A percentile compares a stretch with the other conserved stretches of the same genome.
Conservation (phyloP, 1,140 invertebrate genomes). For the Rhopalosiphum padi region DNA sequence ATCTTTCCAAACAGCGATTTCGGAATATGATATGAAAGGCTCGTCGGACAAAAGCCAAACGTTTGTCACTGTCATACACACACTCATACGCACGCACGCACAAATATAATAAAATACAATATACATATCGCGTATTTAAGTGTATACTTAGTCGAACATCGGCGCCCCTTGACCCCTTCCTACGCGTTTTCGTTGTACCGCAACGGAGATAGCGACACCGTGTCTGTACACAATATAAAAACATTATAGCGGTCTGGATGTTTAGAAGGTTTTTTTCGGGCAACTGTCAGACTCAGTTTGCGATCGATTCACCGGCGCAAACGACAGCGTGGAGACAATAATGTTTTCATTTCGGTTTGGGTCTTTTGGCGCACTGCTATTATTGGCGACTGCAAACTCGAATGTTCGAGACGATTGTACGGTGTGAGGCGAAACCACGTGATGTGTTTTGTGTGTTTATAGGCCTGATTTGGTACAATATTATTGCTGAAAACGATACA, state of each 20-base stretch:
- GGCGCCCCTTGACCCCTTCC: neutral
- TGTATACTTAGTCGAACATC: neutral
- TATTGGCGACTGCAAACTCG: neutral
- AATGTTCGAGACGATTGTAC: neutral
- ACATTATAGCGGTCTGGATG: neutral
- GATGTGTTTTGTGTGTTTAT: neutral
- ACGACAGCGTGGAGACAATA: neutral
- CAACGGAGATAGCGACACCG: neutral
- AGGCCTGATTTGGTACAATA: neutral
- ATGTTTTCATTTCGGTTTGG: neutral
- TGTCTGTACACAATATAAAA: neutral
- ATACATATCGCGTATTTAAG: neutral
- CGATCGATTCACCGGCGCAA: neutral
- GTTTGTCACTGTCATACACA: neutral
- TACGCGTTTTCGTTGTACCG: neutral
- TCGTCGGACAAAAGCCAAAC: neutral
- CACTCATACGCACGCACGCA: no score
- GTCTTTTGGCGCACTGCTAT: neutral
- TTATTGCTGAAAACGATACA: neutral
- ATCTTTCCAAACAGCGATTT: neutral
- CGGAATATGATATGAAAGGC: neutral
- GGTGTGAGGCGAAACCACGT: neutral
- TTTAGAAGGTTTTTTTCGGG: neutral
- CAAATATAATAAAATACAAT: neutral
- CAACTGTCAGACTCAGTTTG: neutral